A percentile compares a stretch with the other conserved stretches of the same genome.
phyloP scores from a whole-genome alignment of 2,113 vertebrate genomes.

The Nyctibius bracteatus region DNA sequence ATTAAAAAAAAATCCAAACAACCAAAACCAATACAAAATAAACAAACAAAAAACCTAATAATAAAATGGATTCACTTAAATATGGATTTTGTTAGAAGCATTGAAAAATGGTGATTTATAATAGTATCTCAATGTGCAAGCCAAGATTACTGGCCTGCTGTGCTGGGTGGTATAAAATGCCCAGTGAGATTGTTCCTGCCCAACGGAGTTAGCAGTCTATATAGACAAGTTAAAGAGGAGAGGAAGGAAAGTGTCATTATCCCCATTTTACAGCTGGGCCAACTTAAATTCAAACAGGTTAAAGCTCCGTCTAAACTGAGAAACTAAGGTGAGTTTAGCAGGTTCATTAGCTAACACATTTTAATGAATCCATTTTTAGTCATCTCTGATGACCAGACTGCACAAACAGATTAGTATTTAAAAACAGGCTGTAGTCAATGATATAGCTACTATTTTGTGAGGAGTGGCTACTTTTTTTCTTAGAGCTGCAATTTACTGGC shows the following conservation, averaged over 20 bases:
- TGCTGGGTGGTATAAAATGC: neutral
- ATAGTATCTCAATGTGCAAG: neutral
- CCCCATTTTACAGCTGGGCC: neutral
- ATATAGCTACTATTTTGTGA: neutral
- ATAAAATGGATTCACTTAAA: neutral
- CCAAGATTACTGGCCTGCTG: neutral
- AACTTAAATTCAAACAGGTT: neutral
- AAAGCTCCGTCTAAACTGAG: neutral
- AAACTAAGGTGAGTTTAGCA: neutral
- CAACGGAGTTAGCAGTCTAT: neutral
- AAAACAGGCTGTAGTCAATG: neutral
- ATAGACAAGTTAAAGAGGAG: neutral
- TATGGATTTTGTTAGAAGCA: neutral
- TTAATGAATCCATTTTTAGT: neutral
- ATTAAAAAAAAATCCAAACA: neutral
- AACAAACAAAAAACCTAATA: neutral
- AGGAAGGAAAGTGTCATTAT: neutral
- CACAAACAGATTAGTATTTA: neutral
- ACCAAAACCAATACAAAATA: neutral
- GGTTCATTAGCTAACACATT: neutral
- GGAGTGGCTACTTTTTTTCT: neutral
- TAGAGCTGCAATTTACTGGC: neutral
- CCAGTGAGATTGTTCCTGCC: neutral
- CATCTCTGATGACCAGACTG: neutral
- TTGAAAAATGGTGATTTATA: neutral